Evolutionary conservation across 2,797 vertebrate genomes (phyloP).

Genomic region (Phoeniculus purpureus): DNA sequence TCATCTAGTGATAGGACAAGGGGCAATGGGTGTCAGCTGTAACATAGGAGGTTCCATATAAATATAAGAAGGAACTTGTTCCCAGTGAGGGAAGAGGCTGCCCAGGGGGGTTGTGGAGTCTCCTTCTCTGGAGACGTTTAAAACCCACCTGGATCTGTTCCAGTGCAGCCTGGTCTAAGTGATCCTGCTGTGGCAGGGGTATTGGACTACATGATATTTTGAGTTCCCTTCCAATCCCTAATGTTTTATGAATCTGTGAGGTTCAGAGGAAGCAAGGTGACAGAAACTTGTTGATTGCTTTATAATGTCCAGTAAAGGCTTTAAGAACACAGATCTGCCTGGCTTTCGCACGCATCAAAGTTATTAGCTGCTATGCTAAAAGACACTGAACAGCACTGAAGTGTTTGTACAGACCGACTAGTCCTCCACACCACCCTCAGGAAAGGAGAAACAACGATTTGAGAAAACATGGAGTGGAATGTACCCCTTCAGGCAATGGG

Average conservation of each 20-base stretch:
- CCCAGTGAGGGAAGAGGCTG: too few relatives aligned
- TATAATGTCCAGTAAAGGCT: neutral
- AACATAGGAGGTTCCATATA: too few relatives aligned
- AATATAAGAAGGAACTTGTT: too few relatives aligned
- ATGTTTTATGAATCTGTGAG: neutral
- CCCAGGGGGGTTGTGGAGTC: too few relatives aligned
- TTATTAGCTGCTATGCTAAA: neutral
- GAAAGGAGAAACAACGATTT: neutral
- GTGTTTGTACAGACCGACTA: neutral
- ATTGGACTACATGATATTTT: too few relatives aligned
- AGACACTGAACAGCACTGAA: neutral
- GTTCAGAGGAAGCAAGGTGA: neutral
- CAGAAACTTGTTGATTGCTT: neutral
- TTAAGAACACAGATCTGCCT: neutral
- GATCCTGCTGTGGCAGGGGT: too few relatives aligned
- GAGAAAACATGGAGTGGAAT: neutral
- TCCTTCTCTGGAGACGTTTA: too few relatives aligned
- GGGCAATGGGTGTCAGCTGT: too few relatives aligned
- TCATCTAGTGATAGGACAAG: too few relatives aligned
- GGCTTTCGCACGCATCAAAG: neutral
- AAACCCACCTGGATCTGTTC: too few relatives aligned
- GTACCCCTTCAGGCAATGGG: neutral
- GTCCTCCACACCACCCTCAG: neutral
- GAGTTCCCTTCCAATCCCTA: too few relatives aligned
- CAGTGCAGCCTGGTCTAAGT: too few relatives aligned